Base-by-base conservation (phyloP, 2,797 vertebrate genomes). In the Pangasius sanitwongsei region DNA sequence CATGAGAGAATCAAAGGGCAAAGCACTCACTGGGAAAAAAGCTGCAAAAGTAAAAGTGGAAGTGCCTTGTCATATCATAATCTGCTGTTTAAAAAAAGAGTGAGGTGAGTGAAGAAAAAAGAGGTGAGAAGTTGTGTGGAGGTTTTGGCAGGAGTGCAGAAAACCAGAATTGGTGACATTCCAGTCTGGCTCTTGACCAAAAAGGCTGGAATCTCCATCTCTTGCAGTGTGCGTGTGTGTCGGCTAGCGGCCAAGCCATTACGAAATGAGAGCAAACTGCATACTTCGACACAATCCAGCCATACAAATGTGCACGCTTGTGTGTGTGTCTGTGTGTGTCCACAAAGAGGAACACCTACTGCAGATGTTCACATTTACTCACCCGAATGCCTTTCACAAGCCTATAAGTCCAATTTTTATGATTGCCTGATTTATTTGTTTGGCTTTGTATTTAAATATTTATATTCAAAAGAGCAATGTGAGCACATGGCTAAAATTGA, bases 181-280 rank as follows among this genome's bases (percentile, higher is more conserved):
- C 92, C 94, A 93, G 91, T 86, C 93, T 94, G 95, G 94, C 93
- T 91, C 90, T 65, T 88, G 86, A 90, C 94, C 94, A 93, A 90
- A 93, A 93, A 92, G 65, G 70, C 91, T 92, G 94, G 95, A 94
- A 95, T 95, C 92, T 95, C 94, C 94, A 92, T 89, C 92, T 93
- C 89, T 92, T 85, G 89, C 90, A 87, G 89, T 7, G 48, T 67
- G 89, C 37, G 80, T 83, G 81, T 85, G 86, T 88, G 90, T 92
- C 85, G 93, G 93, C 92, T 92, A 89, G 1, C n/a, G 80, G 94
- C 94, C 94, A 94, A 92, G 84, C 83, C 86, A 92, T 95, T 94
- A 94, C 91, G 44, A 93, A 94, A 94, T 88, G 89, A 89, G 91
- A 92, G 92, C 90, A 89, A 89, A 90, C 86, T 77, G 84, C 89